These are phyloP conservation scores for Clarias macrocephalus DNA, from an alignment of 2,113 vertebrate genomes.

Conservation along the genomic window DNA sequence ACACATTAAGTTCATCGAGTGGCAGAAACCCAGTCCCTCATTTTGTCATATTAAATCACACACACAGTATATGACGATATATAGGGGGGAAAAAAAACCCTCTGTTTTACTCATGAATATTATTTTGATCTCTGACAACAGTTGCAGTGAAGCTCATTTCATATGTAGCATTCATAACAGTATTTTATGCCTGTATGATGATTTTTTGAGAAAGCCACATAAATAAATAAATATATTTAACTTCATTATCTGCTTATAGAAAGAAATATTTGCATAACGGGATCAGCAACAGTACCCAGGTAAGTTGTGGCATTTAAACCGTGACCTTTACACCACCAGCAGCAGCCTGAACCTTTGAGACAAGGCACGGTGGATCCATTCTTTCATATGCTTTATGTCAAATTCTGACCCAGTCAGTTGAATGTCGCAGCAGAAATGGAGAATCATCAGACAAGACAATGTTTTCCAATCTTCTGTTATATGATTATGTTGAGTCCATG, in stretches of 20 bases:
- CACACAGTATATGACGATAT: conserved; percentile 3
- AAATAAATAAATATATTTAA: not conserved
- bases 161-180: conserved; percentile 16
- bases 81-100: conserved; percentile 71
- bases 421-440: too few species aligned
- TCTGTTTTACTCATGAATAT: conserved; percentile 57
- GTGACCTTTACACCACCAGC: too few species aligned
- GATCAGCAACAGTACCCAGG: too few species aligned
- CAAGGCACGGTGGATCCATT: too few species aligned
- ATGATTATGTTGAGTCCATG: too few species aligned
- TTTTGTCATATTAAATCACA: not conserved
- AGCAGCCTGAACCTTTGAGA: too few species aligned
- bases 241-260: not conserved
- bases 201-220: conserved; percentile 11
- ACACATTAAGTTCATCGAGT: not conserved
- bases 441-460: too few species aligned
- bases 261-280: not conserved
- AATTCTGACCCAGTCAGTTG: too few species aligned
- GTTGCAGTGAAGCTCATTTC: conserved; percentile 11
- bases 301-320: too few species aligned
- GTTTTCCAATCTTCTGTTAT: too few species aligned
- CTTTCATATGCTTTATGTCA: too few species aligned
- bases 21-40: not conserved
- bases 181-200: conserved; percentile 3
- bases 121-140: conserved; percentile 47